Evolutionary conservation across 2,797 vertebrate species (phyloP).

Genomic region (Mionectes olivaceus): DNA sequence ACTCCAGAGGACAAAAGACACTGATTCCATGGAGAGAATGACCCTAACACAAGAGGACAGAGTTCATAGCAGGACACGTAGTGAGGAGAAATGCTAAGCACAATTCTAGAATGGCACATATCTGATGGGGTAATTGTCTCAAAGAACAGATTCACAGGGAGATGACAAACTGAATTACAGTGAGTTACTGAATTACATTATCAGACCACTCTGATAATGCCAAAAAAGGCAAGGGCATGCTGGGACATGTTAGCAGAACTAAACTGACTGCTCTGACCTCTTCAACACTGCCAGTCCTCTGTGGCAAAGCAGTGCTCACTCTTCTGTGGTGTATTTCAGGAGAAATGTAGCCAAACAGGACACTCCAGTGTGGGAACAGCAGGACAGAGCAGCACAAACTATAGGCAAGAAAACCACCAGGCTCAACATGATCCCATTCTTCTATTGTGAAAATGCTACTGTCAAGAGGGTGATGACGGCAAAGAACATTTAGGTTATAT

Average conservation of each 20-base stretch:
- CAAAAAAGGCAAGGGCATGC: fast-evolving
- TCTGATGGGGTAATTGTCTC: not conserved
- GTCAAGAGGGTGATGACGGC: not conserved
- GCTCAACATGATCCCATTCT: not conserved
- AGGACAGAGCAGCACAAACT: not conserved
- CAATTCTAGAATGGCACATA: not conserved
- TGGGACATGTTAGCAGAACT: not conserved
- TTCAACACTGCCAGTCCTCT: not conserved
- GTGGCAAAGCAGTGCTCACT: fast-evolving
- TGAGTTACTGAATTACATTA: not conserved
- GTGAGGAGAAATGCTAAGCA: not conserved
- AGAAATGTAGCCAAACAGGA: not conserved
- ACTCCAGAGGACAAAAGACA: not conserved
- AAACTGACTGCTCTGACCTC: not conserved
- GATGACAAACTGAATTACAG: not conserved
- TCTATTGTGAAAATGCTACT: not conserved
- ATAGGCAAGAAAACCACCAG: not conserved
- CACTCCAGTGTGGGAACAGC: not conserved
- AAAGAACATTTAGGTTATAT: not conserved
- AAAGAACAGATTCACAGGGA: not conserved
- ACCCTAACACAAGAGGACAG: not conserved
- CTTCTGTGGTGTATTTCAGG: not conserved
- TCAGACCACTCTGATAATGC: not conserved
- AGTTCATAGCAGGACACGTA: not conserved
- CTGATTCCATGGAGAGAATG: not conserved